Evolutionary conservation across 2,888 invertebrate genomes (phyloP), one percentile per base, ranked within the genome.

Genomic region (Ptychoptera contaminata): DNA sequence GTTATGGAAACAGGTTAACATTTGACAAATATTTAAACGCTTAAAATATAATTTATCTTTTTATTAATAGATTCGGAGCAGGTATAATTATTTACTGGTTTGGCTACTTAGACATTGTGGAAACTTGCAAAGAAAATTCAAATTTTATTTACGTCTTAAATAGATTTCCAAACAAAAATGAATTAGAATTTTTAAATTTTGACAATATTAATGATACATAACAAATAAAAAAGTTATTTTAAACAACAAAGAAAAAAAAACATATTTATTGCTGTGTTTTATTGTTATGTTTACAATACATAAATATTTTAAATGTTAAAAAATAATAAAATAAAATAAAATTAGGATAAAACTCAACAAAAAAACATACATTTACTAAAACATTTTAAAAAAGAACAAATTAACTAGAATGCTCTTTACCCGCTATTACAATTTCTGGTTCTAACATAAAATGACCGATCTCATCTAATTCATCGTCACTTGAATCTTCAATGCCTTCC

Each of bases 1-100:
- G 90, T 61, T 94, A 94, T 57, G 86, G 84, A 79, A 93, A 92
- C 61, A 79, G 65, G 64, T 63, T 48, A 37, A 11, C 16, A 76
- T 70, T 76, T 54, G 51, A 46, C n/a, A 31, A 41, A 37, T n/a
- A n/a, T 34, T 10, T 31, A 8, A 8, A n/a, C 34, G 34, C 3
- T 9, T 34, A 9, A n/a, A 34, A 34, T 34, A n/a, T 4, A 34
- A 34, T 6, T 34, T 34, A n/a, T 23, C 23, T 23, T 23, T 23
- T 23, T 5, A 5, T 31, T 46, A 50, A 4, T 11, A 61, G 92
- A 57, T 94, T 92, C 72, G 94, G 94, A 2, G 78, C 92, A 31
- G 94, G 93, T 0, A 70, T 93, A 52, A 87, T 94, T 1, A 92
- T 94, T 52, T 94, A 94, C 62, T 94, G 94, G 94, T 87, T 91